Base-by-base conservation (phyloP, 2,797 vertebrate genomes). In the Rhabdomys pumilio region DNA sequence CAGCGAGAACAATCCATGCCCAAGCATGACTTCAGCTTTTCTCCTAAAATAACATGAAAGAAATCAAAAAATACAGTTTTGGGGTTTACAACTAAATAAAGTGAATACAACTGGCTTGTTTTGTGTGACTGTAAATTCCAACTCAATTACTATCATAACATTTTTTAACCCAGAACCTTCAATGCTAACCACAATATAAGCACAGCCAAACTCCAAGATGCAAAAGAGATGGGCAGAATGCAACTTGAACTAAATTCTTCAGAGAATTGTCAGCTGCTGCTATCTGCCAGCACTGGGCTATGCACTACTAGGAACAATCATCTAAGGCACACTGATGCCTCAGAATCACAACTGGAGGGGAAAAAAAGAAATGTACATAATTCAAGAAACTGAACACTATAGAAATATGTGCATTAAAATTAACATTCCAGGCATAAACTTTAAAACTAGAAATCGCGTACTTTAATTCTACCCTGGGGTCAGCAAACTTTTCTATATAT, bases 21-120 rank as follows among this genome's bases (percentile, higher is more conserved):
- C 99, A 98, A 99, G 98, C 99, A 99, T 99, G 96, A 99, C 98
- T 98, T 99, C 99, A 50, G 99, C 98, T 98, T 99, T 99, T 98
- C 99, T 99, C 99, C 99, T 99, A 98, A 96, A 98, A 97, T 34
- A 90, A 95, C 7, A 98, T 10, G 79, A 97, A 91, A 97, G 20
- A 95, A 97, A 97, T 50, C 76, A 96, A 92, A 53, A 96, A 93
- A 69, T 90, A 92, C 75, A 88, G 20, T 34, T 59, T 63, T 91
- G 93, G 93, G 50, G 76, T 69, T 69, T 34, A 67, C 86, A 90
- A 94, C 61, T 79, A 19, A 13, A 84, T 38, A 34, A 94, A 90
- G 34, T 26, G 91, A 65, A 86, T 4, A 90, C 73, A 93, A 86
- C 55, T 69, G 17, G 6, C 3, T 17, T 69, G n/a, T n/a, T 69